phyloP scores from a whole-genome alignment of 2,797 vertebrate genomes.

The Catamblyrhynchus diadema region DNA sequence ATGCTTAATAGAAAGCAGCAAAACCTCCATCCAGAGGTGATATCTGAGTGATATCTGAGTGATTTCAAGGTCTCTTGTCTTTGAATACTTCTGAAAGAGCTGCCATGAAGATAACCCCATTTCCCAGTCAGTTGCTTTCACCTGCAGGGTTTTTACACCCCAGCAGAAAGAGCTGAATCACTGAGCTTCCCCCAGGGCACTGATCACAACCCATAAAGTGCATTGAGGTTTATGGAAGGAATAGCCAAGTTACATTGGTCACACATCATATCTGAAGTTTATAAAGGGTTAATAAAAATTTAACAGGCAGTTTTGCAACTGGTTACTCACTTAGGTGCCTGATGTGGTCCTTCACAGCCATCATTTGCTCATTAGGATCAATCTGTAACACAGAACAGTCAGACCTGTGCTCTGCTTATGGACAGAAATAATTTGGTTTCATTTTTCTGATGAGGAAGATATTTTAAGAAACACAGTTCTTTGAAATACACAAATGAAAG shows the following conservation, averaged over 20 bases:
- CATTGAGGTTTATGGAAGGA: not conserved
- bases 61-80: not conserved
- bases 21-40: not conserved
- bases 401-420: not conserved
- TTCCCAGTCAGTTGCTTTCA: not conserved
- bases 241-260: not conserved
- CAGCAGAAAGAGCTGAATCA: not conserved
- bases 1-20: not conserved
- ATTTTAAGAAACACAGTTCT: not conserved
- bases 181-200: not conserved
- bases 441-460: not conserved
- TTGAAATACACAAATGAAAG: not conserved
- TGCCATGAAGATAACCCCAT: not conserved
- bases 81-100: not conserved
- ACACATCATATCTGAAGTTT: not conserved
- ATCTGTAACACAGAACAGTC: not conserved
- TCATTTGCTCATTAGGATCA: not conserved
- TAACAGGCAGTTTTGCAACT: slow-evolving; percentile 8
- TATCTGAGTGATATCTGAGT: not conserved
- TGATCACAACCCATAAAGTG: not conserved
- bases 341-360: not conserved
- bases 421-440: not conserved
- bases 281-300: slow-evolving; percentile 51
- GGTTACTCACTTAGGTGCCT: not conserved
- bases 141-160: not conserved